Percentiles rank a stretch among this genome's conserved stretches.
phyloP scores from a whole-genome alignment of 2,797 vertebrate species.

The Anas flavirostris region DNA sequence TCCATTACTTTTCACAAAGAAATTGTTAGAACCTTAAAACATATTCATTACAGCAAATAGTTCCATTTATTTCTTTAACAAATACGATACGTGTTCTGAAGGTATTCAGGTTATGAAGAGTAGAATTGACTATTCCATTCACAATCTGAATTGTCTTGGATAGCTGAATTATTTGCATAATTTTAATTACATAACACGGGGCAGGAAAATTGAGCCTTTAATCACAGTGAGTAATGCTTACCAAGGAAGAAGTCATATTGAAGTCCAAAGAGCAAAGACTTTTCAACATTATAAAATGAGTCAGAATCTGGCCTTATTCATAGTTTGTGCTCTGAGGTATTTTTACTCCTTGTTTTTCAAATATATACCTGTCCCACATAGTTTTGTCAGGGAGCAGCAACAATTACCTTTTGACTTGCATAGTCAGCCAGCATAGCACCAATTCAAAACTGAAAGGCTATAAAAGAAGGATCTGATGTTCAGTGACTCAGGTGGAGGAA shows the following conservation, averaged over 20 bases:
- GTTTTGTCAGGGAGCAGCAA: background rate
- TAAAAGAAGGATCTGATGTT: background rate
- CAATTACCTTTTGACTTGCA: background rate
- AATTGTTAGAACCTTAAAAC: background rate
- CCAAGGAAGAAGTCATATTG: constrained; percentile 34
- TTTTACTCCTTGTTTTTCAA: constrained; percentile 22
- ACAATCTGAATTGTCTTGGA: constrained; percentile 21
- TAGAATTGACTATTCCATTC: background rate
- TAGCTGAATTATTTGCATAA: constrained; percentile 49
- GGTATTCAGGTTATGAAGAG: background rate
- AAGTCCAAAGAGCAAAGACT: constrained; percentile 17
- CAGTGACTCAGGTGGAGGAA: background rate
- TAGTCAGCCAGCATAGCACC: background rate
- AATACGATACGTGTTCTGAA: background rate
- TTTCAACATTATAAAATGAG: constrained; percentile 14
- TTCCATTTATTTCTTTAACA: constrained; percentile 21
- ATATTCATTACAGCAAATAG: constrained; percentile 9
- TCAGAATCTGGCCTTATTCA: constrained; percentile 15
- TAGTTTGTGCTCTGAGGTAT: background rate
- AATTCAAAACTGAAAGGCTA: background rate
- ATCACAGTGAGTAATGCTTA: constrained; percentile 44
- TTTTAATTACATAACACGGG: constrained; percentile 39
- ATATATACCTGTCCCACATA: background rate
- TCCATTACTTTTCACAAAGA: constrained; percentile 9
- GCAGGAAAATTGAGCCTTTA: constrained; percentile 38